Percentiles rank a stretch among this genome's conserved stretches.
Conservation (phyloP, 1,140 invertebrate species). For the Halictus rubicundus region DNA sequence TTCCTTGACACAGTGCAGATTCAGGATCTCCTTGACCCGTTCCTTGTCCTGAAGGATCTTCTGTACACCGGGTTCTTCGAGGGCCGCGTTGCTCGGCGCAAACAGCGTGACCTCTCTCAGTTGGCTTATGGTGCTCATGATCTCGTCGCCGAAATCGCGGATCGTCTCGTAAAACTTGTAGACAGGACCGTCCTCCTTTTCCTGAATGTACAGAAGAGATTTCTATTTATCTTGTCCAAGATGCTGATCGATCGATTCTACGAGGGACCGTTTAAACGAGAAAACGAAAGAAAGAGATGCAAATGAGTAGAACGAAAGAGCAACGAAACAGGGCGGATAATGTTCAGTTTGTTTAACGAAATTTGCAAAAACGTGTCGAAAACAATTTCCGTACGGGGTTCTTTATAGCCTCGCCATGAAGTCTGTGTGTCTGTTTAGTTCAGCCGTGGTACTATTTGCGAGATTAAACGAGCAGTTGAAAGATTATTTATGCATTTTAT, state of each 20-base stretch:
- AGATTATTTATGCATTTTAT: no score
- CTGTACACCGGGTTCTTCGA: conserved; percentile 85
- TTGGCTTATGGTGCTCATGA: conserved; percentile 86
- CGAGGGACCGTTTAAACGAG: conserved; percentile 16
- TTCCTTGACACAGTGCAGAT: conserved; percentile 89
- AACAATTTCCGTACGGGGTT: background rate
- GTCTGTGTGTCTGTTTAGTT: no score
- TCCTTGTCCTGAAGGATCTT: conserved; percentile 86
- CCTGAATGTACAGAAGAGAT: conserved; percentile 77
- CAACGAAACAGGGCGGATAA: conserved; percentile 14
- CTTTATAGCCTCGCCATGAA: no score
- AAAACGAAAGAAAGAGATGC: conserved; percentile 7
- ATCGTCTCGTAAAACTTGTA: conserved; percentile 91
- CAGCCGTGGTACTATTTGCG: no score
- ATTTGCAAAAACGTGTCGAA: conserved; percentile 3
- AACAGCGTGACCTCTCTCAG: conserved; percentile 91
- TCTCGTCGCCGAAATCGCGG: conserved; percentile 87
- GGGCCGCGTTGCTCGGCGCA: conserved; percentile 93
- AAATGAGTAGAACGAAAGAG: conserved; percentile 1
- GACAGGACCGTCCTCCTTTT: conserved; percentile 90
- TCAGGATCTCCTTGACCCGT: conserved; percentile 87
- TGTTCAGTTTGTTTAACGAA: background rate
- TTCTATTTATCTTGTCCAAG: conserved; percentile 53
- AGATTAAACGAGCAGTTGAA: no score
- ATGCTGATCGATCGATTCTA: conserved; percentile 11